Base-by-base conservation (phyloP, 2,113 vertebrate species). In the Tyrannus savana region DNA sequence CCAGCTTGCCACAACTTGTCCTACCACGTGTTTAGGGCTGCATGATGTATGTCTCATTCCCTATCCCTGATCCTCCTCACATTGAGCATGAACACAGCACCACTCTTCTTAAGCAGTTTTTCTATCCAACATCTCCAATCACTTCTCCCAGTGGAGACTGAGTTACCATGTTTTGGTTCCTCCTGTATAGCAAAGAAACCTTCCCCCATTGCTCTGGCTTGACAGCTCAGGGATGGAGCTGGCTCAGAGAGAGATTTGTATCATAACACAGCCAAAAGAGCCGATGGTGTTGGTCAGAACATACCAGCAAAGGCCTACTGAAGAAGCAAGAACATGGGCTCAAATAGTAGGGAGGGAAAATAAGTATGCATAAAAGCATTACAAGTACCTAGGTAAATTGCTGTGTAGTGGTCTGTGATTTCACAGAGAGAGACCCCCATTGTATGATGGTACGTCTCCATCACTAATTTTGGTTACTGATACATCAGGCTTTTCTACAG, bases 391-490 rank as follows among this genome's bases (percentile, higher is more conserved):
- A 87, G 72, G 73, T 42, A 95, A 96, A 96, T 78, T 95, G 49
- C 62, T 73, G n/a, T 7, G 49, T 42, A 75, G 86, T 19, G 22
- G 41, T 60, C 76, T 82, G 62, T 73, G 76, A 95, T 49, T 90
- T 85, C 92, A 60, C 52, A 53, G 52, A 62, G 33, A 64, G 84
- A 62, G 79, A 73, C 17, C 19, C 53, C 41, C 59, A 58, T 50
- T 78, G 80, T 18, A 77, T 35, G 78, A 83, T 71, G 52, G 84
- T 53, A 83, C 3, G 46, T 50, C 63, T 94, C 91, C 78, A 83
- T 3, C 24, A 46, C 74, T 95, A 82, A 95, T 96, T 96, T 79
- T 93, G 87, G 84, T 91, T 91, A 75, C 77, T 68, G 77, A 75
- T 87, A 90, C 5, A 7, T 76, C 87, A 95, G 41, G 62, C 31